Conservation (phyloP, 2,113 vertebrate species). For the Dolichallabes microphthalmus region DNA sequence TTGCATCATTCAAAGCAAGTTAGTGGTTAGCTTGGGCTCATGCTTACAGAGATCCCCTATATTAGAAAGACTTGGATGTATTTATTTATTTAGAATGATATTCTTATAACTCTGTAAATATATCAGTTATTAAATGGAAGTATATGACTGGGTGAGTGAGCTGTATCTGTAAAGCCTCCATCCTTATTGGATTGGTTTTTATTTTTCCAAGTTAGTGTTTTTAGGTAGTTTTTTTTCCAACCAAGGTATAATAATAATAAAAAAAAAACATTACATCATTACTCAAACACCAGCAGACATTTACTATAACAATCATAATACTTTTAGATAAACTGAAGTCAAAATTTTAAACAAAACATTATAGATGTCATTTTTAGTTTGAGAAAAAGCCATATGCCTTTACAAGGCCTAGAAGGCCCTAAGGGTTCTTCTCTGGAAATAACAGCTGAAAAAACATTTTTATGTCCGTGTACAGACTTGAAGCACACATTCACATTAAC, state of each 20-base stretch:
- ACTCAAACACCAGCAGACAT: background rate
- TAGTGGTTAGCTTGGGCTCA: background rate
- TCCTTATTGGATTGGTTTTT: background rate
- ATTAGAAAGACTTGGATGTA: background rate
- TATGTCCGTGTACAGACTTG: background rate
- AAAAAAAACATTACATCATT: background rate
- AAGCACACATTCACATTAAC: constrained; percentile 20
- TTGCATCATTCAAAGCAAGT: background rate
- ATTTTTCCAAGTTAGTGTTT: background rate
- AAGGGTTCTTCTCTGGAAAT: constrained; percentile 9
- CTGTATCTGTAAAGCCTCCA: background rate
- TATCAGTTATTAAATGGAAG: background rate
- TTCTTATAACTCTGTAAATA: background rate
- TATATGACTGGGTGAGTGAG: background rate
- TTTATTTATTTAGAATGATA: background rate
- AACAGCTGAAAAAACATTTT: constrained; percentile 28
- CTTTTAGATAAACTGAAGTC: background rate
- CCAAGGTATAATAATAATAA: background rate
- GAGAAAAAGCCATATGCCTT: background rate
- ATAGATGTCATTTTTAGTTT: background rate
- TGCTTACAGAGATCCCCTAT: background rate
- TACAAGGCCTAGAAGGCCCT: background rate
- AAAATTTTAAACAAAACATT: background rate
- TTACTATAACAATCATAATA: background rate
- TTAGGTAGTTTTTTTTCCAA: background rate